These are phyloP conservation scores for Rhombomys opimus DNA, from an alignment of 2,113 vertebrate genomes.

Conservation along the genomic window DNA sequence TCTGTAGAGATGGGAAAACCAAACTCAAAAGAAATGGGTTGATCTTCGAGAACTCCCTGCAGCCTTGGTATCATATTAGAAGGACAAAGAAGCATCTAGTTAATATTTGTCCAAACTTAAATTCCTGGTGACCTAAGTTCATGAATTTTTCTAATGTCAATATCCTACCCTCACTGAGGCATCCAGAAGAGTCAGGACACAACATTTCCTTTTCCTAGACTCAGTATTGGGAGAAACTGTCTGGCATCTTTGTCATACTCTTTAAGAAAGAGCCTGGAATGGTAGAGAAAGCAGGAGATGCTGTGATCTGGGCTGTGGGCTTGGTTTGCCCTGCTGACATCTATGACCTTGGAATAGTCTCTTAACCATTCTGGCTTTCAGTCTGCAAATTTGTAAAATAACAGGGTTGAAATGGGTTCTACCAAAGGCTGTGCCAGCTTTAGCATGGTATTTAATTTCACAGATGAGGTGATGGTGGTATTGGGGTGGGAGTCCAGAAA, in stretches of 20 bases:
- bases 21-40: not conserved
- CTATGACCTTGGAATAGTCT: constrained; percentile 15
- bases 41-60: not conserved
- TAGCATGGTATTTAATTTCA: constrained; percentile 67
- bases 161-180: not conserved
- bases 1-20: constrained; percentile 1
- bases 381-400: constrained; percentile 39
- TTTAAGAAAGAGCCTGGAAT: not conserved
- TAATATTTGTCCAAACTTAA: constrained; percentile 44
- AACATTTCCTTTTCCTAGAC: not conserved
- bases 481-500: constrained; percentile 54
- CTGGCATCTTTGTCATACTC: not conserved
- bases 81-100: constrained; percentile 13
- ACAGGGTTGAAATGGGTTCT: constrained; percentile 17
- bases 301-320: not conserved
- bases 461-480: constrained; percentile 69
- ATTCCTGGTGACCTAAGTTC: not conserved
- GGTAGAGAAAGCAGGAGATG: not conserved
- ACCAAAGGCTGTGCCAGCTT: constrained; percentile 49
- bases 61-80: not conserved
- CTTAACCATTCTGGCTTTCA: not conserved
- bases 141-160: not conserved
- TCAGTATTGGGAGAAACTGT: not conserved
- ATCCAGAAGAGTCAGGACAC: not conserved
- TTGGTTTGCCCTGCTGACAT: constrained; percentile 30